These are phyloP conservation scores for Eurytoma californica DNA, from an alignment of 2,888 invertebrate genomes.

Conservation along the genomic window DNA sequence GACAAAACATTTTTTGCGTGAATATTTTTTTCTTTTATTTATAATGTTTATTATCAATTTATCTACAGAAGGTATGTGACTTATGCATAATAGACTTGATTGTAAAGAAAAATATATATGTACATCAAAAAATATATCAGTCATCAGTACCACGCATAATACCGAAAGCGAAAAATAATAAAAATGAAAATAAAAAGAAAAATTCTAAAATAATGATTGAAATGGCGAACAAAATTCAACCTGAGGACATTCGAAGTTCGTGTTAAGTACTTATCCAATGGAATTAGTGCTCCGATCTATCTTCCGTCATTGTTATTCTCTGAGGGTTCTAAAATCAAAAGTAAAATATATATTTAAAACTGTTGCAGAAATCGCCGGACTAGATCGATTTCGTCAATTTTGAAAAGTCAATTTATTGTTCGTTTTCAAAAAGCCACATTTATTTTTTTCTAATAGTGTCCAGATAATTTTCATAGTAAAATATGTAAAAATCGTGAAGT, in stretches of 20 bases:
- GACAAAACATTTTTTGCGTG: conserved; percentile 8
- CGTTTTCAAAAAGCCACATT: background rate
- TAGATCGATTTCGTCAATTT: conserved; percentile 17
- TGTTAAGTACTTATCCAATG: conserved; percentile 62
- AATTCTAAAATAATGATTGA: conserved; percentile 56
- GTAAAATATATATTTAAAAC: conserved; percentile 57
- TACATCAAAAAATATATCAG: conserved; percentile 30
- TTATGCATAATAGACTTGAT: conserved; percentile 35
- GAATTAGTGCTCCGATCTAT: conserved; percentile 61
- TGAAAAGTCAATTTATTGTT: conserved; percentile 1
- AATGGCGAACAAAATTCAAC: conserved; percentile 30
- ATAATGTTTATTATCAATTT: conserved; percentile 35
- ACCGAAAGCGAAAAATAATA: conserved; percentile 51
- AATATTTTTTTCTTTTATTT: conserved; percentile 15
- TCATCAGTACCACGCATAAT: conserved; percentile 40
- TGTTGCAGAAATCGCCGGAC: conserved; percentile 36
- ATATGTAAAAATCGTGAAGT: background rate
- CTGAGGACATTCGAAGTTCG: conserved; percentile 54
- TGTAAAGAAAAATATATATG: conserved; percentile 14
- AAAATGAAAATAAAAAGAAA: conserved; percentile 32
- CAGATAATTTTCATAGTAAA: background rate
- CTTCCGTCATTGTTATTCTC: conserved; percentile 63
- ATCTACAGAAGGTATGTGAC: conserved; percentile 35
- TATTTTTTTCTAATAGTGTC: background rate
- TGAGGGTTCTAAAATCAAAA: conserved; percentile 64